Evolutionary conservation across 2,113 vertebrate species (phyloP), one percentile per base, ranked within the genome.

Genomic region (Balaenoptera acutorostrata): DNA sequence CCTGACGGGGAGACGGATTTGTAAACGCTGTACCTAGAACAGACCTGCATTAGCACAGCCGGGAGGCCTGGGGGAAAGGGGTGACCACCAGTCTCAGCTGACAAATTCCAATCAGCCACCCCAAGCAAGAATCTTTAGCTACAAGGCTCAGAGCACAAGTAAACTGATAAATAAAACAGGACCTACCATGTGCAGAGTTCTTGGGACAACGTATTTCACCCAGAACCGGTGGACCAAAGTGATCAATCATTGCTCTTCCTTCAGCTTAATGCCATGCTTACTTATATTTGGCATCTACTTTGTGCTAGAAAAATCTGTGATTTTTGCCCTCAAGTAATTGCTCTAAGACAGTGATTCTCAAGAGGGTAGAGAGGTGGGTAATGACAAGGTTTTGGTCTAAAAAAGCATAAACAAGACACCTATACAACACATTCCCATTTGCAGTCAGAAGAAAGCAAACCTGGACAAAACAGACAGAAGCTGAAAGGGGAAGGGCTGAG

Each of bases 361-460:
- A n/a, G 63, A 39, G 23, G 6, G 25, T 2, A 41, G 27, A 44
- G 18, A 31, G 21, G 13, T 15, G 25, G 64, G 63, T 44, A 63
- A 46, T 2, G 44, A n/a, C 44, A 57, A 11, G n/a, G 39, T 9
- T 13, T 74, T 72, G 78, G 20, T 4, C 44, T 80, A 27, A 64
- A 25, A 52, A 55, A 66, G 39, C 18, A 6, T 0, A 18, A 31
- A 39, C 13, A 1, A 93, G 66, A 39, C 68, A 68, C 25, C 25
- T 0, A 33, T 0, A 13, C 31, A 14, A 13, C 31, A 14, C 0
- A 6, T 31, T 31, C 49, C 5, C 0, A 25, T 13, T 0, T 64
- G 78, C 41, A 49, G 7, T 18, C 66, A 21, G 52, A 82, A 95
- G 93, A 80, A 41, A 59, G 85, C 83, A 87, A 83, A 59, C 7